Base-by-base conservation (phyloP, 35 echinoderm and acorn worm species). In the Apostichopus japonicus region DNA sequence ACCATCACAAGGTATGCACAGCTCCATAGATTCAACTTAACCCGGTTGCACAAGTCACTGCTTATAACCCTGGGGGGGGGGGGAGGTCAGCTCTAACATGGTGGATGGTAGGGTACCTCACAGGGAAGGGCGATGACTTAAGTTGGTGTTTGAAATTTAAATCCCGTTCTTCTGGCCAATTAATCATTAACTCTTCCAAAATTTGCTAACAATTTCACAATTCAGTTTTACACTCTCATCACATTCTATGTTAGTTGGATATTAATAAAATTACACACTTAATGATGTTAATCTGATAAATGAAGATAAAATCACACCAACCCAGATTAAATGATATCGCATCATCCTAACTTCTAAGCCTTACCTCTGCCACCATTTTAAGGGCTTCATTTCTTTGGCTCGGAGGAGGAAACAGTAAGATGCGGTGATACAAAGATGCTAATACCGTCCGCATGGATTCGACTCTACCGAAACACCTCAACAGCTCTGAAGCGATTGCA, bases 351-450 rank as follows among this genome's bases (percentile, higher is more conserved):
- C 0, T 44, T 44, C 33, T 44, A 44, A 54, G 63, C 16, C 4
- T 54, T 65, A 98, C 97, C 93, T 99, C 97, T 89, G 96, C 96
- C 53, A 99, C 77, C 44, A 96, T 93, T 77, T 99, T 99, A 19
- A 99, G 88, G 23, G 97, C 97, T 87, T 99, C 97, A 77, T 96
- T 93, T 71, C 97, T 90, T 65, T 99, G 97, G 16, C 76, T 80
- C 17, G 97, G 97, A n/a, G 97, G 97, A 15, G 97, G 97, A 77
- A 95, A 99, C 14, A 99, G 84, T 67, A 99, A 81, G 76, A 99
- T 96, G 22, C 95, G 65, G 73, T 99, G 97, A 65, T 93, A 96
- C 76, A 99, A 61, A 0, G 97, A 99, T 11, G 93, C 95, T 8
- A 99, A 75, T 3, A 99, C 97, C 2, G 97, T 93, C 77, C 97